These are phyloP conservation scores for Xyliphius kryptos DNA, from an alignment of 2,113 vertebrate species.

Conservation along the genomic window DNA sequence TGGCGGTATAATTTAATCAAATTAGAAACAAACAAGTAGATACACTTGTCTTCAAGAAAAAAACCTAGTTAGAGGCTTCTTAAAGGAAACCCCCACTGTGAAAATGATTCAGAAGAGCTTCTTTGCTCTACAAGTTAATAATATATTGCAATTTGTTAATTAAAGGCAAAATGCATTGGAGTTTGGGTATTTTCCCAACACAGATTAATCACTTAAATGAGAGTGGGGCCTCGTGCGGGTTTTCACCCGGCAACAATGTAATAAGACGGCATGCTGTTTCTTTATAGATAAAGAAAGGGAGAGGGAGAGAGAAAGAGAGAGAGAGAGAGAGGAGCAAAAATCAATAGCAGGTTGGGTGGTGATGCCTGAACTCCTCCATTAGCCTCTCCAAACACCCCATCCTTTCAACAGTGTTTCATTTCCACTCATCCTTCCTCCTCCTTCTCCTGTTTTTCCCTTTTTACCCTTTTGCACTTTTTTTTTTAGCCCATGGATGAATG, in stretches of 20 bases:
- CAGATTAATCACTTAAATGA: slow-evolving; percentile 47
- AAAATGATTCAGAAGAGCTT: slow-evolving; percentile 46
- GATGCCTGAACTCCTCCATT: slow-evolving; percentile 34
- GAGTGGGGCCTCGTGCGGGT: slow-evolving; percentile 32
- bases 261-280: slow-evolving; percentile 42
- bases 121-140: slow-evolving; percentile 48
- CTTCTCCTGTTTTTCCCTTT: too few species aligned
- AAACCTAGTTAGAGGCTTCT: slow-evolving; percentile 29
- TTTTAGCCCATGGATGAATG: too few species aligned
- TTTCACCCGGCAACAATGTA: slow-evolving; percentile 37
- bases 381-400: too few species aligned
- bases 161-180: slow-evolving; percentile 49
- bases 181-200: slow-evolving; percentile 47
- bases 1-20: slow-evolving; percentile 39
- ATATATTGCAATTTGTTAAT: slow-evolving; percentile 53
- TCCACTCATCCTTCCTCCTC: too few species aligned
- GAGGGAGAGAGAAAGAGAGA: too few species aligned
- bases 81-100: slow-evolving; percentile 38
- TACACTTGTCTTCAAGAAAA: slow-evolving; percentile 20
- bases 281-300: too few species aligned
- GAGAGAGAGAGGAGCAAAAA: slow-evolving; percentile 32
- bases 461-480: too few species aligned
- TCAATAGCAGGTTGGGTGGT: slow-evolving; percentile 45
- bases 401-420: too few species aligned
- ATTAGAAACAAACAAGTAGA: slow-evolving; percentile 39